phyloP scores from a whole-genome alignment of 2,797 vertebrate genomes.

The Gadopsis marmoratus region DNA sequence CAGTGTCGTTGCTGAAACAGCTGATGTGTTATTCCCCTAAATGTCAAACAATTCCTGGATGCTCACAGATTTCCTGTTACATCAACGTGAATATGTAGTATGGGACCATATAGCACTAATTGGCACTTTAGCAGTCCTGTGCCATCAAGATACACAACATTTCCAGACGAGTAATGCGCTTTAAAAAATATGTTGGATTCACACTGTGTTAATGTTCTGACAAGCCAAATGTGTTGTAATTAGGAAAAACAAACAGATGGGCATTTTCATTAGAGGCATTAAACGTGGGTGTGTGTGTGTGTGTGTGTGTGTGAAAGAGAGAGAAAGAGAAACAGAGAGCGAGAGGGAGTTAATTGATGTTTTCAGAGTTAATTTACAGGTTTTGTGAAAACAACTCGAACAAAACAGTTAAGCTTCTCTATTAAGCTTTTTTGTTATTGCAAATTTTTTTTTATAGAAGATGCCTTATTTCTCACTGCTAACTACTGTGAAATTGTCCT shows the following conservation, averaged over 20 bases:
- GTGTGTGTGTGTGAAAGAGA: constrained; percentile 21
- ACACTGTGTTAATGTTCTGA: constrained; percentile 68
- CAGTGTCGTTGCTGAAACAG: neutral
- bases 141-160: constrained; percentile 39
- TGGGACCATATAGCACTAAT: neutral
- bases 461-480: constrained; percentile 7
- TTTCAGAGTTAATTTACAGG: constrained; percentile 28
- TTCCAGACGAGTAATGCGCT: constrained; percentile 44
- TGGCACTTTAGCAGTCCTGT: constrained; percentile 18
- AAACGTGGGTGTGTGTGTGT: constrained; percentile 39
- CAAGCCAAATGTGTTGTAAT: constrained; percentile 70
- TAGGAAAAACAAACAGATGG: constrained; percentile 75
- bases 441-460: constrained; percentile 3
- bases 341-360: constrained; percentile 15
- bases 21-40: neutral
- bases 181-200: constrained; percentile 63
- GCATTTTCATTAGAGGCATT: constrained; percentile 62
- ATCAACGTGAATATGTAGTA: neutral
- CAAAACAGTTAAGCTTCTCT: neutral
- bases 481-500: constrained; percentile 41
- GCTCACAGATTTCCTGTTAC: neutral
- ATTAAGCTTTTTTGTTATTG: constrained; percentile 7
- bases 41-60: neutral
- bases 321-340: neutral
- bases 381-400: constrained; percentile 11